Percentiles rank a stretch among this genome's conserved stretches.
These are phyloP conservation scores for Steinernema khuongi DNA, from an alignment of 1,140 invertebrate species.

Conservation along the genomic window DNA sequence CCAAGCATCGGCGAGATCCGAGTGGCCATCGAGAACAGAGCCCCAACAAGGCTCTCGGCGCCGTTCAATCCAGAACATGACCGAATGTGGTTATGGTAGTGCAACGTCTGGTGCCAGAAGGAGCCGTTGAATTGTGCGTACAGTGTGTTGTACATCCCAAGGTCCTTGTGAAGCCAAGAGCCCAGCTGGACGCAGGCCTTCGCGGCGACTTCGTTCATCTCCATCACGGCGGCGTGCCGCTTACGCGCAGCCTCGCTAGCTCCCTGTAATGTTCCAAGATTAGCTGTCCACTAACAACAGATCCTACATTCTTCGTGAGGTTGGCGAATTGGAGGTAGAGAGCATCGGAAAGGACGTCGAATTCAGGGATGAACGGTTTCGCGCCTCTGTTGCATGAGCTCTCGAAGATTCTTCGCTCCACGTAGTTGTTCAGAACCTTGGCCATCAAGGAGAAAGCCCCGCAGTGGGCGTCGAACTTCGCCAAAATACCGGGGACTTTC, in stretches of 20 bases:
- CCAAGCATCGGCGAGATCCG: slow-evolving; percentile 20
- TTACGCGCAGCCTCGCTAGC: neutral
- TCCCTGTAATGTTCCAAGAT: neutral
- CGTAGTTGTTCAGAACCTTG: neutral
- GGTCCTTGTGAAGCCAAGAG: neutral
- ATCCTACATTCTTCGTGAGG: neutral
- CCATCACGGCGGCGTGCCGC: neutral
- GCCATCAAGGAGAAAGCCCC: neutral
- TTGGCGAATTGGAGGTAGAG: neutral
- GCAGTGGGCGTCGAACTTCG: neutral
- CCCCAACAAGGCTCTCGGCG: slow-evolving; percentile 3
- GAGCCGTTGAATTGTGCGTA: neutral
- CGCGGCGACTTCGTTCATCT: slow-evolving; percentile 20
- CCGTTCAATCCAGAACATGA: neutral
- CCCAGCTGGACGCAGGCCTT: slow-evolving; percentile 7
- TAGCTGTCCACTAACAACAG: neutral
- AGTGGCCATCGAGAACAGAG: slow-evolving; percentile 24
- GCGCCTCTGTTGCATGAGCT: neutral
- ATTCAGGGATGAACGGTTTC: neutral
- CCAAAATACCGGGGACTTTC: neutral
- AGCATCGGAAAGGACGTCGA: neutral
- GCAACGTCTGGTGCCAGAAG: slow-evolving; percentile 12
- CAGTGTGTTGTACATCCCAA: slow-evolving; percentile 1
- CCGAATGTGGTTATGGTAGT: slow-evolving; percentile 15
- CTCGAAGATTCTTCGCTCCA: neutral